Conservation (phyloP, 2,888 invertebrate species). For the Dryocosmus kuriphilus region DNA sequence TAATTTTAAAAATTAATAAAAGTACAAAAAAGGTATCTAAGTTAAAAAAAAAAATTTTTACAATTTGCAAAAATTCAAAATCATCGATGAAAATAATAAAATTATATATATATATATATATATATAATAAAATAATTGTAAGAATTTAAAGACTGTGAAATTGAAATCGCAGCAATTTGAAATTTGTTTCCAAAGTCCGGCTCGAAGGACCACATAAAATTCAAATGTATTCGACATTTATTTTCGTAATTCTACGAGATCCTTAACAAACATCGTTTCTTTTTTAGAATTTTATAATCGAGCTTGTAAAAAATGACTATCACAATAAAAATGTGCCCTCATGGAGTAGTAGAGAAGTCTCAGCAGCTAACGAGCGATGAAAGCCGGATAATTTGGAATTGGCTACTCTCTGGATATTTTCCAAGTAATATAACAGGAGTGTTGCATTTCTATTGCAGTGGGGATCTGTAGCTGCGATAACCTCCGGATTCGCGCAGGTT, state of each 20-base stretch:
- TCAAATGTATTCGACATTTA: neutral
- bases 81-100: too few relatives aligned
- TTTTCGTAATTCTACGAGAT: neutral
- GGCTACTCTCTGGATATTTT: slow-evolving; percentile 55
- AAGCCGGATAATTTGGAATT: slow-evolving; percentile 50
- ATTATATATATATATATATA: too few relatives aligned
- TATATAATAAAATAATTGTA: too few relatives aligned
- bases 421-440: slow-evolving; percentile 34
- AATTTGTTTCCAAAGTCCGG: too few relatives aligned
- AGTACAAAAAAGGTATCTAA: too few relatives aligned
- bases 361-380: slow-evolving; percentile 44
- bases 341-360: slow-evolving; percentile 50
- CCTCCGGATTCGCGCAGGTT: slow-evolving; percentile 3
- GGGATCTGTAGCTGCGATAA: slow-evolving; percentile 20
- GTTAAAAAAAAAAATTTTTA: too few relatives aligned
- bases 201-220: too few relatives aligned
- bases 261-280: too few relatives aligned
- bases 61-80: too few relatives aligned
- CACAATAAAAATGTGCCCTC: slow-evolving; percentile 58
- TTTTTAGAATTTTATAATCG: neutral
- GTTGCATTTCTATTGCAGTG: neutral
- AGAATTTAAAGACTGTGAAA: too few relatives aligned
- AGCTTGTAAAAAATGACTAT: slow-evolving; percentile 34
- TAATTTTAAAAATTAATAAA: too few relatives aligned
- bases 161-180: too few relatives aligned